Percentiles rank a stretch among this genome's conserved stretches.
These are phyloP conservation scores for Acrocera orbiculus DNA, from an alignment of 2,888 invertebrate genomes.

Conservation along the genomic window DNA sequence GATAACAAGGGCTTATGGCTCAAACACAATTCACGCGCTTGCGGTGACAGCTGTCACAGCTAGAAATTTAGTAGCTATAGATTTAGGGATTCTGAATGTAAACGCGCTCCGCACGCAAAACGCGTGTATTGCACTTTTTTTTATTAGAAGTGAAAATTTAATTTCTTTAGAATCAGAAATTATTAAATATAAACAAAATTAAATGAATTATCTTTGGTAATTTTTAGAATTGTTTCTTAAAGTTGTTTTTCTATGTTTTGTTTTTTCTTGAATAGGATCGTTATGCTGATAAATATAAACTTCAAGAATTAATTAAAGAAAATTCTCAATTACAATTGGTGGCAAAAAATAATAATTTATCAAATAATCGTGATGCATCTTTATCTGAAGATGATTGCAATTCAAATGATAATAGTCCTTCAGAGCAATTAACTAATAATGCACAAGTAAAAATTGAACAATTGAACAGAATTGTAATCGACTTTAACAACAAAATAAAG, in stretches of 20 bases:
- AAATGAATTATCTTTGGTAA: slow-evolving; percentile 57
- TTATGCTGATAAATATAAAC: slow-evolving; percentile 69
- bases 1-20: too few species aligned
- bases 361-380: slow-evolving; percentile 36
- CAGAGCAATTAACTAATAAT: slow-evolving; percentile 81
- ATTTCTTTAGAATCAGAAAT: slow-evolving; percentile 74
- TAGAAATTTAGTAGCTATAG: too few species aligned
- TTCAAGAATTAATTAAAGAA: slow-evolving; percentile 76
- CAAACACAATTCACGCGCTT: too few species aligned
- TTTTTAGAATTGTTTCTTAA: neutral
- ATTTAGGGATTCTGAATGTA: too few species aligned
- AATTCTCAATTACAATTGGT: slow-evolving; percentile 79
- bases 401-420: slow-evolving; percentile 69
- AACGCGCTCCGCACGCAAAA: too few species aligned
- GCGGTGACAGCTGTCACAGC: too few species aligned
- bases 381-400: slow-evolving; percentile 41
- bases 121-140: too few species aligned
- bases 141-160: slow-evolving; percentile 73
- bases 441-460: slow-evolving; percentile 59
- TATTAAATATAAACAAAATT: slow-evolving; percentile 66
- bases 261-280: slow-evolving; percentile 42
- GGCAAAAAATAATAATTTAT: slow-evolving; percentile 44
- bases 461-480: slow-evolving; percentile 61
- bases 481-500: slow-evolving; percentile 54
- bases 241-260: neutral